phyloP scores from a whole-genome alignment of 2,888 invertebrate species.

The Nomada hirtipes region DNA sequence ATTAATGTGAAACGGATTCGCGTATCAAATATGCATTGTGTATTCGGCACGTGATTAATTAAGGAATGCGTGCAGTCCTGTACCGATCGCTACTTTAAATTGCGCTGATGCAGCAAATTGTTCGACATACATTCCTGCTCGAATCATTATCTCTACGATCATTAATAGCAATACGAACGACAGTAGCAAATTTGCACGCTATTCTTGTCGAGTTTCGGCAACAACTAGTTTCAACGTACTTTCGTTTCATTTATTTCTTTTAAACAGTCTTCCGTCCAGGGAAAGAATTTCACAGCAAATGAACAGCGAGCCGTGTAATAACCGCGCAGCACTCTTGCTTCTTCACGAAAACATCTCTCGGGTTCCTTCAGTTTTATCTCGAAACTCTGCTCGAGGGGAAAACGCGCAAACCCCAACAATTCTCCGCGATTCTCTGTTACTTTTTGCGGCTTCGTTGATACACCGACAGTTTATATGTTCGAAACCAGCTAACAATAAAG shows the following conservation, averaged over 20 bases:
- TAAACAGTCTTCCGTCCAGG: neutral
- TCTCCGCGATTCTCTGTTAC: neutral
- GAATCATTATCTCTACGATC: slow-evolving; percentile 2
- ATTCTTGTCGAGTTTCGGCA: neutral
- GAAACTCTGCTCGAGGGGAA: neutral
- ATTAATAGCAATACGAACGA: slow-evolving; percentile 15
- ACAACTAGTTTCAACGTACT: neutral
- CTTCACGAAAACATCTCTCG: slow-evolving; percentile 14
- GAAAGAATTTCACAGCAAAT: neutral
- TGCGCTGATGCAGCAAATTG: neutral
- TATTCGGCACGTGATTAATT: slow-evolving; percentile 32
- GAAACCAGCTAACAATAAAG: slow-evolving; percentile 1
- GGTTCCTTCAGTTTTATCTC: slow-evolving; percentile 19
- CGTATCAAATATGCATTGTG: slow-evolving; percentile 24
- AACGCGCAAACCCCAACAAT: neutral
- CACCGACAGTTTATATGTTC: neutral
- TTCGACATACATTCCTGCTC: neutral
- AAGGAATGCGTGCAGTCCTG: slow-evolving; percentile 2
- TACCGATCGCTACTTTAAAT: slow-evolving; percentile 20
- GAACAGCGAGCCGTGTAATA: slow-evolving; percentile 21
- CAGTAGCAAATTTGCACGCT: neutral
- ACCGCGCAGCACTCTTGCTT: neutral
- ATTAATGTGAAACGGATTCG: slow-evolving; percentile 18
- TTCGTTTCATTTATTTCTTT: neutral
- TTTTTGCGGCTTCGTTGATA: neutral